Percentiles rank a stretch among this genome's conserved stretches.
These are phyloP conservation scores for Ptilorrhoa leucosticta DNA, from an alignment of 2,113 vertebrate genomes.

Conservation along the genomic window DNA sequence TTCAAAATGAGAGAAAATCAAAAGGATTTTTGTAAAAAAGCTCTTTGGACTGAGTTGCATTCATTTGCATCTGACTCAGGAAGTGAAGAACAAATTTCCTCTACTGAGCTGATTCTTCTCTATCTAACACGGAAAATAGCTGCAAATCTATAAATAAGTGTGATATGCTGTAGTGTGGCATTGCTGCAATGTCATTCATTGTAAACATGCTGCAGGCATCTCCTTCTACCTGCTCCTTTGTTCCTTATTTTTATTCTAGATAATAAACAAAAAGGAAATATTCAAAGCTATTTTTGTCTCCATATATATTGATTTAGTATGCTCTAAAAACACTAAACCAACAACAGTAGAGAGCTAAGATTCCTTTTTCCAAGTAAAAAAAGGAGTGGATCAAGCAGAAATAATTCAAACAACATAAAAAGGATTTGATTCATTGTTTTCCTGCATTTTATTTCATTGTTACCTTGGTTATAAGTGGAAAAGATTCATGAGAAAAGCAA, in stretches of 20 bases:
- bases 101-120: background rate
- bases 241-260: background rate
- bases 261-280: background rate
- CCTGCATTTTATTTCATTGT: background rate
- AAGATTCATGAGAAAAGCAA: background rate
- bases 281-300: background rate
- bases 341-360: background rate
- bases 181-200: background rate
- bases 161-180: background rate
- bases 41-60: background rate
- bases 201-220: background rate
- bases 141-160: background rate
- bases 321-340: background rate
- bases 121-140: background rate
- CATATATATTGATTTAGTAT: background rate
- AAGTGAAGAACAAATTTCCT: background rate
- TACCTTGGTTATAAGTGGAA: background rate
- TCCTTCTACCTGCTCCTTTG: background rate
- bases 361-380: background rate
- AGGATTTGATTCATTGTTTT: background rate
- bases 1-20: background rate
- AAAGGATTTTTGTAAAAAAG: background rate
- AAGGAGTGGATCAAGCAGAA: background rate
- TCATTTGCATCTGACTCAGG: background rate
- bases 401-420: background rate